Evolutionary conservation across 2,797 vertebrate genomes (phyloP).

Genomic region (Cyprinella venusta): DNA sequence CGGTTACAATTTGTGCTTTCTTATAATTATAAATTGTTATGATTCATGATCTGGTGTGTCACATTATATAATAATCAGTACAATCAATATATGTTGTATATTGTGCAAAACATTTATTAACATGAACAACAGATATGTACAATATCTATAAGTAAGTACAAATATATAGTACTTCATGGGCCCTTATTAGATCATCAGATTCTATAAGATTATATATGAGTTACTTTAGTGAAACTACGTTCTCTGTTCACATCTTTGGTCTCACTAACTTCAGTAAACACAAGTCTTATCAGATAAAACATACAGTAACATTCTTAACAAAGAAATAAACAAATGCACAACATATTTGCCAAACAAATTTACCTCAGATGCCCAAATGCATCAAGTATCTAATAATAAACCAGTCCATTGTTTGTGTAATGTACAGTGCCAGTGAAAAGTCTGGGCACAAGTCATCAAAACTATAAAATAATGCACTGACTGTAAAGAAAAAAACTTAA

Average conservation of each 20-base stretch:
- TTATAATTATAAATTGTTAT: neutral
- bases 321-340: conserved; percentile 40
- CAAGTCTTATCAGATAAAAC: conserved; percentile 26
- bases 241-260: conserved; percentile 43
- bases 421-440: neutral
- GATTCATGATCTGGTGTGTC: neutral
- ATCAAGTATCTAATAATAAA: conserved; percentile 7
- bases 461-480: neutral
- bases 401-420: conserved; percentile 15
- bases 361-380: neutral
- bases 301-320: conserved; percentile 6
- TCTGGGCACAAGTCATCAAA: neutral
- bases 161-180: conserved; percentile 11
- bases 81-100: neutral
- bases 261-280: conserved; percentile 30
- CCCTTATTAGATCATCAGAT: neutral
- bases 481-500: too few species aligned
- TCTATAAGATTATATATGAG: neutral
- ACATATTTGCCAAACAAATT: conserved; percentile 34
- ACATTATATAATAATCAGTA: neutral
- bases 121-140: conserved; percentile 3
- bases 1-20: neutral
- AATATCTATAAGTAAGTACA: neutral
- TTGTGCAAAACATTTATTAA: conserved; percentile 39
- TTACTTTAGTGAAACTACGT: neutral